Conservation (phyloP, 2,797 vertebrate species). For the Crax fasciolata region DNA sequence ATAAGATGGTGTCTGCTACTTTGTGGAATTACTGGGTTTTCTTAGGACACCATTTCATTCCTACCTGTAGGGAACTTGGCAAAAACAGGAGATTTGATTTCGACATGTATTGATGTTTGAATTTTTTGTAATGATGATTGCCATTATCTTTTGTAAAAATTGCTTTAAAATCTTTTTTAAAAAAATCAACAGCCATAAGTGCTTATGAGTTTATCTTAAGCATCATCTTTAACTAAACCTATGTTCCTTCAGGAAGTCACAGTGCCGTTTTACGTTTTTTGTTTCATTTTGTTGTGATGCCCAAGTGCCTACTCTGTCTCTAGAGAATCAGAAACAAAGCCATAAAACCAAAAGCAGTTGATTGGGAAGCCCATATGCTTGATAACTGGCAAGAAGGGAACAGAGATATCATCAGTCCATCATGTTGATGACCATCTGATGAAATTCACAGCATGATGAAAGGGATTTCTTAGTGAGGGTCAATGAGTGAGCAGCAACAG, state of each 20-base stretch:
- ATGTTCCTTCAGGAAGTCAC: background rate
- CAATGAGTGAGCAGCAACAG: constrained; percentile 24
- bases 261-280: background rate
- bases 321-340: background rate
- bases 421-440: constrained; percentile 9
- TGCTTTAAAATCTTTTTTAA: background rate
- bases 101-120: background rate
- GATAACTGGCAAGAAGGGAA: background rate
- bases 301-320: background rate
- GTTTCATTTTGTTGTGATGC: background rate
- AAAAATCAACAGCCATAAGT: background rate
- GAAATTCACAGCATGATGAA: constrained; percentile 21
- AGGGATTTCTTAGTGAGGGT: constrained; percentile 13
- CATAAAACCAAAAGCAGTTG: background rate
- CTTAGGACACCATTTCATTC: background rate
- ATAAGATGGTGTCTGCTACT: background rate
- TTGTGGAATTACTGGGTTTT: background rate
- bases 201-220: background rate
- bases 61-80: background rate
- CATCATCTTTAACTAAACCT: background rate
- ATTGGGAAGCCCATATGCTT: background rate
- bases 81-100: background rate
- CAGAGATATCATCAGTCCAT: constrained; percentile 10
- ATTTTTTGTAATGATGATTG: background rate
- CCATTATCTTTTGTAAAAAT: background rate